Conservation (phyloP, 2,113 vertebrate genomes). For the Chionis minor region DNA sequence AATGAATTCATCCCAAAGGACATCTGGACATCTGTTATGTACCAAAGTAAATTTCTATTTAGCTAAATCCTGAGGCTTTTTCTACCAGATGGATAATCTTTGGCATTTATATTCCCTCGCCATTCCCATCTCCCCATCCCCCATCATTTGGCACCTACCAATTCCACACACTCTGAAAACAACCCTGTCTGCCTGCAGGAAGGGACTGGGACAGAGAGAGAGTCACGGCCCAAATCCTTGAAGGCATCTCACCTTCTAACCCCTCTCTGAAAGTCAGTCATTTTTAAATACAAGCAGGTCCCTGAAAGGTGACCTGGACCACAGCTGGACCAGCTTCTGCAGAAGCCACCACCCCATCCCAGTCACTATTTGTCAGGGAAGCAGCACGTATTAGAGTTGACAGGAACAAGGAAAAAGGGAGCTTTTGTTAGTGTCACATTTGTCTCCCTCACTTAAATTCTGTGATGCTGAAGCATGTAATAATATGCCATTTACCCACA, state of each 20-base stretch:
- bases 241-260: background rate
- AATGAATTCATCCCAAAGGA: background rate
- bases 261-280: background rate
- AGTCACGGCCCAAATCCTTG: background rate
- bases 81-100: background rate
- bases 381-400: background rate
- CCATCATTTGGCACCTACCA: background rate
- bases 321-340: background rate
- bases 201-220: too few relatives aligned
- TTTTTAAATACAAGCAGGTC: background rate
- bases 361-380: background rate
- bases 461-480: background rate
- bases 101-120: background rate
- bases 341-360: background rate
- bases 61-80: background rate
- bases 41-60: background rate
- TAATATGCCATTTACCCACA: background rate
- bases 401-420: background rate
- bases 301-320: background rate
- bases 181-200: background rate
- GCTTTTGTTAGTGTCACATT: background rate
- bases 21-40: background rate
- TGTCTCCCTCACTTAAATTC: background rate
- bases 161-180: background rate
- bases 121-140: background rate